A percentile compares a stretch with the other conserved stretches of the same genome.
Conservation (phyloP, 2,888 invertebrate genomes). For the Zygaena filipendulae region DNA sequence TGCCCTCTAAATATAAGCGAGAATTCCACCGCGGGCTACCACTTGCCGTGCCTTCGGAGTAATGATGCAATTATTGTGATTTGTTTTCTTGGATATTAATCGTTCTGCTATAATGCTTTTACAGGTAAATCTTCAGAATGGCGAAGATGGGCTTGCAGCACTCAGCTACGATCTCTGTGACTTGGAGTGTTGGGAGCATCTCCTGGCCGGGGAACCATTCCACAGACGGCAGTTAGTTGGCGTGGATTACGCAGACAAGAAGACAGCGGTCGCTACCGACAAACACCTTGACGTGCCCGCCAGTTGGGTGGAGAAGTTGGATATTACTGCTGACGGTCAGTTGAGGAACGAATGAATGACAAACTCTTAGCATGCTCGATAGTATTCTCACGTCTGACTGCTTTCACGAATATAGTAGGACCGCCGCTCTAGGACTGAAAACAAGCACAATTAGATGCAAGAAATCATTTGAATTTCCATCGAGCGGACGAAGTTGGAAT, state of each 20-base stretch:
- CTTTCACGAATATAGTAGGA: background rate
- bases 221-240: slow-evolving; percentile 61
- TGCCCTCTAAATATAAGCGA: too few relatives aligned
- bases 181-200: slow-evolving; percentile 75
- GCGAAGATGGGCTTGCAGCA: slow-evolving; percentile 48
- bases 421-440: too few relatives aligned
- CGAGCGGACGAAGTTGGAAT: too few relatives aligned
- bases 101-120: too few relatives aligned
- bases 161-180: slow-evolving; percentile 73
- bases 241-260: slow-evolving; percentile 43
- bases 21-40: too few relatives aligned
- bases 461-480: too few relatives aligned
- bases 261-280: slow-evolving; percentile 60
- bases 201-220: slow-evolving; percentile 76
- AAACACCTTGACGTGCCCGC: slow-evolving; percentile 82
- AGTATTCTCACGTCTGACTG: background rate
- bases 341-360: too few relatives aligned
- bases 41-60: too few relatives aligned
- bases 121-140: slow-evolving; percentile 72
- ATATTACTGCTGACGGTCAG: slow-evolving; percentile 68
- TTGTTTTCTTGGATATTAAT: too few relatives aligned
- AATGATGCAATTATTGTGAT: too few relatives aligned
- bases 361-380: background rate
- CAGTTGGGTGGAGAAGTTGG: slow-evolving; percentile 78
- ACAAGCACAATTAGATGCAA: too few relatives aligned